Evolutionary conservation across 1,140 invertebrate species (phyloP), one percentile per base, ranked within the genome.

Genomic region (Drosophila orosa): DNA sequence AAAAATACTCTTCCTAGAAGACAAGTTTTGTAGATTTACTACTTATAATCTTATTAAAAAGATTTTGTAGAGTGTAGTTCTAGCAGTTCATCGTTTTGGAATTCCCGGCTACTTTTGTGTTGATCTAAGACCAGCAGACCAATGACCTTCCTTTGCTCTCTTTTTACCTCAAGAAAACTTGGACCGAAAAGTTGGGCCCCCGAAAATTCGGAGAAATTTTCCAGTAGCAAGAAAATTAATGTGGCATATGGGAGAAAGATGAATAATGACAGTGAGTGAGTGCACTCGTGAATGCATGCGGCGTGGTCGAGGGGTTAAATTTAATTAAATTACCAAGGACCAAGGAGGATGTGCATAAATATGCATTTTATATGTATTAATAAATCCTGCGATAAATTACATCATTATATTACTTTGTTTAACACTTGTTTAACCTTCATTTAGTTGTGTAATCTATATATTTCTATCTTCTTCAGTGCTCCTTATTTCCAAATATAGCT

Each of bases 81-180:
- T 68, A 66, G 84, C 69, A 80, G 82, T 86, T 85, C 74, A 85
- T 85, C 78, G 81, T 74, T 85, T 78, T 45, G 44, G 39, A 45
- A 45, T 74, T 58, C 24, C 33, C 31, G 54, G 60, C 59, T 45
- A 57, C 65, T 54, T 47, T 12, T 55, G 24, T 48, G 56, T 71
- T 72, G 48, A 47, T 73, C 57, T 45, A 55, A 45, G 29, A 39
- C 27, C 22, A 33, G 44, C 33, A 48, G 25, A 31, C 29, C 25
- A 44, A 25, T 29, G 17, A 48, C 5, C 19, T 17, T 47, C n/a
- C 10, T 17, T 42, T 15, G 5, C 56, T 4, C 31, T 7, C 9
- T 27, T 45, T 48, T 81, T 62, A 82, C 74, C 79, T 78, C 61
- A 19, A 52, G 63, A 61, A 62, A 82, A 83, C 66, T 76, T 69